Percentiles rank a stretch among this genome's conserved stretches.
Evolutionary conservation across 2,113 vertebrate genomes (phyloP).

Genomic region (Nothobranchius furzeri): DNA sequence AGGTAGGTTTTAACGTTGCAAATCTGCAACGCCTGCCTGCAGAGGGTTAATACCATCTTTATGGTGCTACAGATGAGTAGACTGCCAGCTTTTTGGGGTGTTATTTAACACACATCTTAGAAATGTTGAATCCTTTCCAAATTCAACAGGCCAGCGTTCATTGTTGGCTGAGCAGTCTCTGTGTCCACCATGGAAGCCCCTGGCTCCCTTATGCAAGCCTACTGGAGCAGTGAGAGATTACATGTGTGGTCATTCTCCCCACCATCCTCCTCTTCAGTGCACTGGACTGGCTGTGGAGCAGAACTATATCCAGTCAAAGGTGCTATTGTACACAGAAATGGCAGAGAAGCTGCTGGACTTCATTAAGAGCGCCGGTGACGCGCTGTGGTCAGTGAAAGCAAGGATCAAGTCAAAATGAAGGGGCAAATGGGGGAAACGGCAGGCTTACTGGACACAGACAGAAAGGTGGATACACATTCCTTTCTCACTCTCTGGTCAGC

Average conservation of each 20-base stretch:
- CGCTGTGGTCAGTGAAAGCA: slow-evolving; percentile 25
- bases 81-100: slow-evolving; percentile 14
- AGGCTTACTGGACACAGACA: slow-evolving; percentile 36
- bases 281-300: slow-evolving; percentile 26
- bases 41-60: too few relatives aligned
- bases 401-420: slow-evolving; percentile 29
- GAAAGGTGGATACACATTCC: slow-evolving; percentile 44
- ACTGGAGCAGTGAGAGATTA: slow-evolving; percentile 60
- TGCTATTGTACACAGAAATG: slow-evolving; percentile 31
- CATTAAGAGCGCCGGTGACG: slow-evolving; percentile 38
- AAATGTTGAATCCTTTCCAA: slow-evolving; percentile 48
- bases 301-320: slow-evolving; percentile 37
- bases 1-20: too few relatives aligned
- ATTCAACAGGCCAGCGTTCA: slow-evolving; percentile 55
- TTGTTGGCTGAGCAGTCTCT: slow-evolving; percentile 47
- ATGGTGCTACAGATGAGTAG: slow-evolving; percentile 1
- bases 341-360: slow-evolving; percentile 58
- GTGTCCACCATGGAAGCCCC: slow-evolving; percentile 49
- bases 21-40: too few relatives aligned
- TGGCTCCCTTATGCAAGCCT: slow-evolving; percentile 45
- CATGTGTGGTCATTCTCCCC: slow-evolving; percentile 48
- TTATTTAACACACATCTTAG: slow-evolving; percentile 17
- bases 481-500: slow-evolving; percentile 16
- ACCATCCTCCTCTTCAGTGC: slow-evolving; percentile 37
- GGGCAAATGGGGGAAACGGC: slow-evolving; percentile 35